phyloP scores from a whole-genome alignment of 35 echinoderm and acorn worm species.

The Lytechinus pictus region DNA sequence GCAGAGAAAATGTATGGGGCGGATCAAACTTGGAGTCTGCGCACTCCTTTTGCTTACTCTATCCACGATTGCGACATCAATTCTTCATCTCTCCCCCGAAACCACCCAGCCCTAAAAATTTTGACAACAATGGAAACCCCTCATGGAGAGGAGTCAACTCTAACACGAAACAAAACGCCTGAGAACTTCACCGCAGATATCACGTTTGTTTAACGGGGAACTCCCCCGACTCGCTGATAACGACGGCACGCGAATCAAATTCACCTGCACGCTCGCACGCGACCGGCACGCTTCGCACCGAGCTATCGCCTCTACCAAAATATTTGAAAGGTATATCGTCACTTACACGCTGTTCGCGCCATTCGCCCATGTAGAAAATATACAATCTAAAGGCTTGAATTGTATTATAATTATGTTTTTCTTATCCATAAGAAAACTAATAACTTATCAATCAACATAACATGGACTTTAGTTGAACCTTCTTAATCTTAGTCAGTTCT shows the following conservation, averaged over 20 bases:
- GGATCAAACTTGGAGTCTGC: too few relatives aligned
- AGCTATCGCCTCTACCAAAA: not conserved
- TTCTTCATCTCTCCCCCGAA: not conserved
- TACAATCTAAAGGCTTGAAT: not conserved
- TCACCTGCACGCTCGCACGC: not conserved
- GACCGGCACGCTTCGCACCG: not conserved
- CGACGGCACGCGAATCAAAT: conserved; percentile 9
- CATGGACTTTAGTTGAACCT: not conserved
- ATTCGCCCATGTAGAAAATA: not conserved
- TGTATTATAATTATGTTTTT: not conserved
- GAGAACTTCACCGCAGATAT: not conserved
- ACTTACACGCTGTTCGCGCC: not conserved
- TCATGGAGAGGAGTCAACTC: not conserved
- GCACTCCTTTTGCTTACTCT: not conserved
- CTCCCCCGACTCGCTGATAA: not conserved
- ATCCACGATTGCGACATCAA: not conserved
- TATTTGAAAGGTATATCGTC: not conserved
- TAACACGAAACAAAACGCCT: not conserved
- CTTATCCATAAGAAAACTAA: not conserved
- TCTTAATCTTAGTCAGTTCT: too few relatives aligned
- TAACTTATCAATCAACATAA: not conserved
- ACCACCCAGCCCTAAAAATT: not conserved
- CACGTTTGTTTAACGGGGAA: not conserved
- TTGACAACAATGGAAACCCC: not conserved
- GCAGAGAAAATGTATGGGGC: too few relatives aligned